Evolutionary conservation across 2,888 invertebrate species (phyloP), one percentile per base, ranked within the genome.

Genomic region (Carpatolechia fugitivella): DNA sequence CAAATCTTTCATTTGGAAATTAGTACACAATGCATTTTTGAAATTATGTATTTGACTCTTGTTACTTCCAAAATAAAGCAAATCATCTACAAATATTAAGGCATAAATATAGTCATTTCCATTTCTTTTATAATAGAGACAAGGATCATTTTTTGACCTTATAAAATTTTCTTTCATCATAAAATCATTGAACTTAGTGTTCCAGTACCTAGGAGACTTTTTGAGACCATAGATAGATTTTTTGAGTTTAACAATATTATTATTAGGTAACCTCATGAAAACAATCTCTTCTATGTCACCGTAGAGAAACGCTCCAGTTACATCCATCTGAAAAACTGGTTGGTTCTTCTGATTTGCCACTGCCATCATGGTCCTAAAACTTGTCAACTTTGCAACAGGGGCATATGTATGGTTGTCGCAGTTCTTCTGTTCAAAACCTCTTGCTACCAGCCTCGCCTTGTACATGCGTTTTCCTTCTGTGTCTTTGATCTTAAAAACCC

Each of bases 181-280:
- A 10, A 60, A 52, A 14, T 51, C 47, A 51, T 60, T 60, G 52
- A 58, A 58, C 49, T 57, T 59, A 13, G 20, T 13, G 41, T 61
- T 61, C 59, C 61, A 61, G 38, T n/a, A 59, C 16, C 57, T 59
- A 5, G 59, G 61, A n/a, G 61, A 61, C 1, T 56, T 60, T 46
- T 64, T 68, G 3, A 64, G 38, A 1, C 61, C 59, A 49, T 44
- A 57, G 11, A 66, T 36, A 10, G 63, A 59, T 1, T 38, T 56
- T 36, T 59, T 53, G 20, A 61, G 36, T 33, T 60, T 58, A 24
- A 55, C 53, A 40, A 60, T 53, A 36, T 55, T 57, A 36, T 54
- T 54, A 35, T 55, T 61, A 49, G 64, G 64, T 35, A 61, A 61
- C 14, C n/a, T 52, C 3, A 64, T 11, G 31, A 54, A 61, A 0